These are phyloP conservation scores for Neofelis nebulosa DNA, from an alignment of 2,113 vertebrate genomes.

Conservation along the genomic window DNA sequence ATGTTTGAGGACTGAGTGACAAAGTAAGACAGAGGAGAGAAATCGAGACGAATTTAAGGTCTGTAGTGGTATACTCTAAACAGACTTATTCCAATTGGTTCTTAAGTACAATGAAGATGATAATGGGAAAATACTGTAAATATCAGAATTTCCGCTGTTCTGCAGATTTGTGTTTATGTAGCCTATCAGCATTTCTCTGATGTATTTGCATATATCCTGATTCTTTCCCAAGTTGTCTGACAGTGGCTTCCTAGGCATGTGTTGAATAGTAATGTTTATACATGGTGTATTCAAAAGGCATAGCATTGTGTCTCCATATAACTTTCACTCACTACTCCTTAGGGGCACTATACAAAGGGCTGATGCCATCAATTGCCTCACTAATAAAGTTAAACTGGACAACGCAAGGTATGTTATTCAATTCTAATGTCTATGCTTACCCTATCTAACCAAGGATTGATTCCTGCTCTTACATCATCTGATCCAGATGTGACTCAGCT, in stretches of 20 bases:
- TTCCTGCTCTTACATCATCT: background rate
- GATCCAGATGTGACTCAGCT: background rate
- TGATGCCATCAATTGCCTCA: background rate
- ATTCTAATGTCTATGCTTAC: background rate
- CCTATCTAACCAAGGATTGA: background rate
- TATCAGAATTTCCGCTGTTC: background rate
- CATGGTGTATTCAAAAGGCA: background rate
- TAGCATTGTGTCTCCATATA: background rate
- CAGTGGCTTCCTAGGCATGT: background rate
- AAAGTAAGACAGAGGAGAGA: background rate
- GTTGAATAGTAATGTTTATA: background rate
- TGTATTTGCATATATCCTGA: background rate
- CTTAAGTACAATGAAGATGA: background rate
- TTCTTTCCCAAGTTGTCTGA: background rate
- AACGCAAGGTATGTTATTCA: background rate
- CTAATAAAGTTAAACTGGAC: background rate
- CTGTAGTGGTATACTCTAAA: background rate
- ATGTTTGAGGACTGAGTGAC: background rate
- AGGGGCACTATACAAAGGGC: background rate
- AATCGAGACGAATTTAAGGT: background rate
- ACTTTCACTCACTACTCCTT: background rate
- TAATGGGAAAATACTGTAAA: background rate
- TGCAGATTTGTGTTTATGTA: background rate
- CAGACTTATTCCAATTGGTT: background rate
- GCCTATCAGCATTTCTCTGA: background rate